These are phyloP conservation scores for Drosophila vallismaia DNA, from an alignment of 2,888 invertebrate genomes.

Conservation along the genomic window DNA sequence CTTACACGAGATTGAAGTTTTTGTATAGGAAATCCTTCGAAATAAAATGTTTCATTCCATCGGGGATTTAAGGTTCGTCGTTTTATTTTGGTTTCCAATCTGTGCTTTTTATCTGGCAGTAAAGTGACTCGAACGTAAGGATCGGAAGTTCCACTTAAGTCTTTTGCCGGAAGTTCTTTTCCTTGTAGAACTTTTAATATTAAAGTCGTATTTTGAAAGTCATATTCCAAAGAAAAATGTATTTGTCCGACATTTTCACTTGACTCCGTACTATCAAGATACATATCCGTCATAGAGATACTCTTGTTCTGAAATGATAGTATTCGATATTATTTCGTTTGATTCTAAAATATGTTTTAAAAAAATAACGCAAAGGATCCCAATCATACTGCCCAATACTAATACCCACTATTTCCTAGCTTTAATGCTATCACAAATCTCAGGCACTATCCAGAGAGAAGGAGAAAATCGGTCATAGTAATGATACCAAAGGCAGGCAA, in stretches of 20 bases:
- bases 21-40: slow-evolving; percentile 97
- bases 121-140: slow-evolving; percentile 95
- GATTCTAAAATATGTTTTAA: no score
- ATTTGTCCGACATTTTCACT: slow-evolving; percentile 97
- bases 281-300: slow-evolving; percentile 96
- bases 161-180: slow-evolving; percentile 96
- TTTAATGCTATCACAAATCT: no score
- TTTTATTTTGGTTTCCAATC: slow-evolving; percentile 96
- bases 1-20: slow-evolving; percentile 93
- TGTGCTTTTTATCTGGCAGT: slow-evolving; percentile 95
- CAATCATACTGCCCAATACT: no score
- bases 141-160: slow-evolving; percentile 95
- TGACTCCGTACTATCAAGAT: slow-evolving; percentile 96
- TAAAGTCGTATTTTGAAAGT: slow-evolving; percentile 96
- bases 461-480: no score
- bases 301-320: slow-evolving; percentile 91
- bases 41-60: slow-evolving; percentile 98
- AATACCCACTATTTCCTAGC: no score
- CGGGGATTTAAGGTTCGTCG: slow-evolving; percentile 94
- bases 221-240: slow-evolving; percentile 96
- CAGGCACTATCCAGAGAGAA: no score
- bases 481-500: no score
- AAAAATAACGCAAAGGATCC: no score
- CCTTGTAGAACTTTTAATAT: slow-evolving; percentile 96
- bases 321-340: neutral